Percentiles rank a stretch among this genome's conserved stretches.
These are phyloP conservation scores for Eupithecia centaureata DNA, from an alignment of 2,888 invertebrate genomes.

Conservation along the genomic window DNA sequence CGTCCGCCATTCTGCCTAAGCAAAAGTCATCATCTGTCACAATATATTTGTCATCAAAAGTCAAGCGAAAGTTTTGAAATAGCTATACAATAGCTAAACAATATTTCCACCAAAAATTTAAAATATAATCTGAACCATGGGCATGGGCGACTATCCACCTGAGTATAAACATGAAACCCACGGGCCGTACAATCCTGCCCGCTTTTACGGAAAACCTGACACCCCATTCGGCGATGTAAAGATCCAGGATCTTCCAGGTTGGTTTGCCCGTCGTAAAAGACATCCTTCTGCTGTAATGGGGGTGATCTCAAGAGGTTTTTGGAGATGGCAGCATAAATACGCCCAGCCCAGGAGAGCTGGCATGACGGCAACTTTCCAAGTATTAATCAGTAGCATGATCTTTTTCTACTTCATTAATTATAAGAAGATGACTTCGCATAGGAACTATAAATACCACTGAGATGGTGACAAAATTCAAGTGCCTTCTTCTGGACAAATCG, in stretches of 20 bases:
- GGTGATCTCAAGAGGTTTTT: slow-evolving; percentile 80
- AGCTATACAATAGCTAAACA: background rate
- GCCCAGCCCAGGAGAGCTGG: slow-evolving; percentile 86
- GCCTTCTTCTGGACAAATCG: background rate
- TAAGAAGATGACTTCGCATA: slow-evolving; percentile 75
- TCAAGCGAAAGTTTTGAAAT: background rate
- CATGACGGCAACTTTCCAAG: slow-evolving; percentile 88
- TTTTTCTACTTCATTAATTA: slow-evolving; percentile 89
- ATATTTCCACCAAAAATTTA: background rate
- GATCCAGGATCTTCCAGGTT: background rate
- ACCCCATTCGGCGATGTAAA: slow-evolving; percentile 1
- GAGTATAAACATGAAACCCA: background rate
- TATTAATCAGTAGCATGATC: slow-evolving; percentile 83
- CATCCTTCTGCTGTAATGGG: background rate
- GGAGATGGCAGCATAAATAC: slow-evolving; percentile 91
- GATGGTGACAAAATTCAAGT: background rate
- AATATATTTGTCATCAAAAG: background rate
- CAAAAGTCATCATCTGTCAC: no score
- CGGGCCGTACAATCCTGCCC: slow-evolving; percentile 4
- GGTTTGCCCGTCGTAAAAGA: background rate
- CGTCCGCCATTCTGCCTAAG: no score
- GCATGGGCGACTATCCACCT: slow-evolving; percentile 5
- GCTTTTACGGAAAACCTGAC: background rate
- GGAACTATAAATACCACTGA: slow-evolving; percentile 10
- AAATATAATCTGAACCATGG: background rate